A percentile compares a stretch with the other conserved stretches of the same genome.
Evolutionary conservation across 2,888 invertebrate species (phyloP).

Genomic region (Ectemnius lituratus): DNA sequence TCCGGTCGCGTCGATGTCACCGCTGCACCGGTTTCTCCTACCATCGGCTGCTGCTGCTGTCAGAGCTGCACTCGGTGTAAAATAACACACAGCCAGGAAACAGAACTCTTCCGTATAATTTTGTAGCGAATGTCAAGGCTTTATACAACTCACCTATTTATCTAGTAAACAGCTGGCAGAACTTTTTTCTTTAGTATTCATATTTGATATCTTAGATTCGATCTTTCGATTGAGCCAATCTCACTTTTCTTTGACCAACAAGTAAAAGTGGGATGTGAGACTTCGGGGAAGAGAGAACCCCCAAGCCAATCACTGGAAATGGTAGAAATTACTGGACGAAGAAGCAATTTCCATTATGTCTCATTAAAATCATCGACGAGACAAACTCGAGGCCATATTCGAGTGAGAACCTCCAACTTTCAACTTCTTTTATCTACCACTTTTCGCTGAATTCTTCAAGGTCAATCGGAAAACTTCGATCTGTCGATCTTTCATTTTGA

Average conservation of each 20-base stretch:
- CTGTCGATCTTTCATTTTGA: slow-evolving; percentile 41
- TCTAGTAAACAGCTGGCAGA: too few species aligned
- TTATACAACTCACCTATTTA: too few species aligned
- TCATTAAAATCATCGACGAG: background rate
- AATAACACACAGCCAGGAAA: background rate
- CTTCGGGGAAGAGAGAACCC: too few species aligned
- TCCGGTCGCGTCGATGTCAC: background rate
- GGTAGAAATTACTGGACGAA: background rate
- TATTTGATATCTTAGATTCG: too few species aligned
- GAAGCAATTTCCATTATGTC: slow-evolving; percentile 2
- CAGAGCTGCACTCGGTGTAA: background rate
- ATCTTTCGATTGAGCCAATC: too few species aligned
- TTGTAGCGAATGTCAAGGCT: slow-evolving; percentile 42
- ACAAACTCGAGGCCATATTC: background rate
- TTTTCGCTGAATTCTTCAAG: slow-evolving; percentile 41
- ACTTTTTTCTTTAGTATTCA: too few species aligned
- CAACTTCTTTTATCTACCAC: slow-evolving; percentile 2
- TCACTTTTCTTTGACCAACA: too few species aligned
- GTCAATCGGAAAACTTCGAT: slow-evolving; percentile 29
- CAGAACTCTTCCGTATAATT: slow-evolving; percentile 2
- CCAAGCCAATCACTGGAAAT: background rate
- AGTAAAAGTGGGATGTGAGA: too few species aligned
- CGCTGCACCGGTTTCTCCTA: slow-evolving; percentile 41
- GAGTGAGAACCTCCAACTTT: background rate
- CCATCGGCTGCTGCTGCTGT: slow-evolving; percentile 6